Base-by-base conservation (phyloP, 2,888 invertebrate genomes). In the Hydraecia micacea region DNA sequence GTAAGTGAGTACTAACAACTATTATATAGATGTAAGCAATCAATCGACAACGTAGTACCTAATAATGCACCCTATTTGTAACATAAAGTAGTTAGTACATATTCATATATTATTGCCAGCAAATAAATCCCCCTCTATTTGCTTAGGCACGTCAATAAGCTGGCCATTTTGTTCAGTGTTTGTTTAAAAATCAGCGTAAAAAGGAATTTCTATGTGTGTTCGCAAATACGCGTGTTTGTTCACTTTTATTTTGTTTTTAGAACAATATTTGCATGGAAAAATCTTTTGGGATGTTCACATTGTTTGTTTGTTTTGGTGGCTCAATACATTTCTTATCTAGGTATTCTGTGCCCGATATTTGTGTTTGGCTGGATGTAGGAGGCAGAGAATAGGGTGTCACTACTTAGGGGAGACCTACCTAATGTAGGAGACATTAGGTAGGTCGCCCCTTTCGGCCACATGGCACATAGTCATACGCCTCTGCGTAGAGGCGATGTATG, bases 111-210 rank as follows among this genome's bases (percentile, higher is more conserved):
- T 90, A 87, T 87, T 87, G 84, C 81, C 62, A 74, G 92, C 93
- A 94, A 94, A 94, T 93, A 91, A 91, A 87, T 91, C 86, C 88
- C 94, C 94, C 93, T 92, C 87, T 95, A 92, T 94, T 95, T 94
- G 89, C 84, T 87, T 87, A 91, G 90, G 89, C 85, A 86, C 88
- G 90, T 93, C 93, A 93, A 94, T 94, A 93, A 91, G 90, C 84
- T 70, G 80, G 86, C 89, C 87, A 90, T 90, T 88, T 87, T 84
- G 86, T 79, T 87, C 87, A 84, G 73, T 91, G 90, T 93, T 93
- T 93, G 91, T 91, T 91, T 91, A 91, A 91, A 93, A 93, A 93
- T 93, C 92, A 92, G 90, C 91, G 91, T 89, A 86, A 86, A 90
- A 88, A 87, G 88, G 80, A 81, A 81, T 86, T 83, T 80, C 81